Conservation (phyloP, 2,888 invertebrate species). For the Amaurobius ferox region DNA sequence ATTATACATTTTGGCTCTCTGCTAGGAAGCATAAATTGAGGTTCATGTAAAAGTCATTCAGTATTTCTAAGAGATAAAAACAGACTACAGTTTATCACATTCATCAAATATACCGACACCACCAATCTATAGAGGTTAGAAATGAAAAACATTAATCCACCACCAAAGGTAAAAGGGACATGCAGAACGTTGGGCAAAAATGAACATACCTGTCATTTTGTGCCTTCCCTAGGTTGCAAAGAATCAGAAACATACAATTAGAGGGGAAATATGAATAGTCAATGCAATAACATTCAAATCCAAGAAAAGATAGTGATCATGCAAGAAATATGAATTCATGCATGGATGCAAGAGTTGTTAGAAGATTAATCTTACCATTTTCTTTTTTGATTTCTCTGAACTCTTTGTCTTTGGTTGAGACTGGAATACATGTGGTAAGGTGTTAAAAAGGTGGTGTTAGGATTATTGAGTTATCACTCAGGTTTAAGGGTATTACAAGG, state of each 20-base stretch:
- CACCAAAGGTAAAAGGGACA: constrained; percentile 32
- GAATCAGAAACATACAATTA: constrained; percentile 62
- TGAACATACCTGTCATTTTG: constrained; percentile 72
- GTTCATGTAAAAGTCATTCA: too few relatives aligned
- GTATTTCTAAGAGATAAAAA: too few relatives aligned
- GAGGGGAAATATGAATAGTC: constrained; percentile 28
- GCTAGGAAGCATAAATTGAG: too few relatives aligned
- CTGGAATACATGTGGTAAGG: constrained; percentile 37
- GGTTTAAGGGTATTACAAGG: too few relatives aligned
- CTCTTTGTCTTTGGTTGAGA: constrained; percentile 55
- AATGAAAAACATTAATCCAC: too few relatives aligned
- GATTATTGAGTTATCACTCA: not conserved
- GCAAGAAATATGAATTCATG: constrained; percentile 47
- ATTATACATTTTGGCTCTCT: too few relatives aligned
- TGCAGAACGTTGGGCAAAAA: constrained; percentile 58
- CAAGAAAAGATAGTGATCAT: constrained; percentile 23
- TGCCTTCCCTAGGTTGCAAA: constrained; percentile 71
- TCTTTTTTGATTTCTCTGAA: constrained; percentile 68
- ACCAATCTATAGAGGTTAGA: constrained; percentile 20
- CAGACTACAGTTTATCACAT: too few relatives aligned
- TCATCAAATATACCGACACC: not conserved
- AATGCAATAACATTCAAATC: constrained; percentile 21
- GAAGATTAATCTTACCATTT: constrained; percentile 53
- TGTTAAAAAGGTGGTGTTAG: not conserved
- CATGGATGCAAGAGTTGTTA: constrained; percentile 26